phyloP scores from a whole-genome alignment of 2,797 vertebrate genomes.

The Tokudaia muenninki region DNA sequence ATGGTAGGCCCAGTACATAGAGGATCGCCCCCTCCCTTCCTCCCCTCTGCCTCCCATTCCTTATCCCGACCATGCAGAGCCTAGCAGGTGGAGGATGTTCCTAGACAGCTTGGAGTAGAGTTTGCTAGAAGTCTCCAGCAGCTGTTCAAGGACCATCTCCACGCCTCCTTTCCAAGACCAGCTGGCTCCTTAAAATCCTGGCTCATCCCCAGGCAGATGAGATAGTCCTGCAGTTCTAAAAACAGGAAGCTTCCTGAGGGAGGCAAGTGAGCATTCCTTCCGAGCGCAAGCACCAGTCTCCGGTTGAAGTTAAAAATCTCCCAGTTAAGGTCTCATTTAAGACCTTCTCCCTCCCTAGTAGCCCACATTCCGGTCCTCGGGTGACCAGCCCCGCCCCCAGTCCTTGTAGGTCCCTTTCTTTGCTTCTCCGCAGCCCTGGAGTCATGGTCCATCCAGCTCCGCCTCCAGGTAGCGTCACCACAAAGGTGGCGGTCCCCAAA shows the following conservation, averaged over 20 bases:
- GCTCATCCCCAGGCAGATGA: background rate
- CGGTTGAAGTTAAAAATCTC: background rate
- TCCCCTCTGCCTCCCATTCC: background rate
- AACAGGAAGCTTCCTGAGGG: background rate
- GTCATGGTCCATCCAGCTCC: background rate
- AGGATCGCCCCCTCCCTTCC: background rate
- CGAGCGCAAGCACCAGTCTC: background rate
- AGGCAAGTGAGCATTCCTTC: background rate
- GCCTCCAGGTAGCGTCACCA: background rate
- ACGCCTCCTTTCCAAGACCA: background rate
- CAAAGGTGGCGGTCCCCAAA: too few species aligned
- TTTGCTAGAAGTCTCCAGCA: conserved; percentile 57
- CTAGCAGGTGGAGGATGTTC: background rate
- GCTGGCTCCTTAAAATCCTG: background rate
- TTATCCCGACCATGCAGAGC: background rate
- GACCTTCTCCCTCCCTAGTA: too few species aligned
- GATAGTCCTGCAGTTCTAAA: background rate
- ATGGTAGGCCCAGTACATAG: background rate
- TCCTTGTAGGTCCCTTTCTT: too few species aligned
- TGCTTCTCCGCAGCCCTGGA: too few species aligned
- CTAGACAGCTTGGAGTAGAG: background rate
- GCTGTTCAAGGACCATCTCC: conserved; percentile 1
- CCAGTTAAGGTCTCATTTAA: too few species aligned
- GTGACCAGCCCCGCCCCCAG: background rate
- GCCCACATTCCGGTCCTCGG: background rate